Evolutionary conservation across 1,140 invertebrate genomes (phyloP).

Genomic region (Conopomorpha cramerella): DNA sequence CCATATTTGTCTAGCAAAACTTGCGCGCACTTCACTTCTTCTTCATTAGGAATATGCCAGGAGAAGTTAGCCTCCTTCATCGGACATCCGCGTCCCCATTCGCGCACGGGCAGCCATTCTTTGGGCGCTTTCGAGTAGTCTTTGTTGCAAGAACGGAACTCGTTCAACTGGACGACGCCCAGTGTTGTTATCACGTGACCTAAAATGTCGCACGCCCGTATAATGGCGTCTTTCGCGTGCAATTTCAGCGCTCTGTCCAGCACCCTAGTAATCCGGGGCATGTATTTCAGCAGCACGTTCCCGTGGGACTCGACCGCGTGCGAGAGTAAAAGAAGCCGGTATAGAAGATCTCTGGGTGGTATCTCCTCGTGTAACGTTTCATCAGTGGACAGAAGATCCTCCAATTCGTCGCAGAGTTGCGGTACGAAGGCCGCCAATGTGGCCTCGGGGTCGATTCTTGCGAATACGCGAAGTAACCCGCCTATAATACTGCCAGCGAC

Average conservation of each 20-base stretch:
- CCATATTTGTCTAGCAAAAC: slow-evolving; percentile 70
- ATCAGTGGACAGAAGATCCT: slow-evolving; percentile 56
- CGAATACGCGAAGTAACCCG: slow-evolving; percentile 71
- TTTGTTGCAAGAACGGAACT: slow-evolving; percentile 66
- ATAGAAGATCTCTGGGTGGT: slow-evolving; percentile 78
- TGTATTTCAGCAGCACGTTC: slow-evolving; percentile 64
- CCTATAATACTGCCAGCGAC: slow-evolving; percentile 80
- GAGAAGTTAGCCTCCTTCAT: slow-evolving; percentile 69
- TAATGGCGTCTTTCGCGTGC: slow-evolving; percentile 65
- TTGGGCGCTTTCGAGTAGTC: slow-evolving; percentile 68
- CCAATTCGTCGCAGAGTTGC: slow-evolving; percentile 63
- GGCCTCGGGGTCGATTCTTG: slow-evolving; percentile 68
- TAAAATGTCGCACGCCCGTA: slow-evolving; percentile 57
- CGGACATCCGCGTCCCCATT: slow-evolving; percentile 80
- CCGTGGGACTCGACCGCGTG: slow-evolving; percentile 72
- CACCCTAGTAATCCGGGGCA: slow-evolving; percentile 63
- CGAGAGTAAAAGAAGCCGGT: slow-evolving; percentile 76
- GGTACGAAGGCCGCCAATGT: slow-evolving; percentile 76
- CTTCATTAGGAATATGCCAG: slow-evolving; percentile 77
- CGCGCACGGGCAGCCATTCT: slow-evolving; percentile 77
- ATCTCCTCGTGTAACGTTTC: slow-evolving; percentile 69
- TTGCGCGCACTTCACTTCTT: slow-evolving; percentile 71
- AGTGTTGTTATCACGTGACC: slow-evolving; percentile 30
- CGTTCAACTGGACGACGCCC: slow-evolving; percentile 61
- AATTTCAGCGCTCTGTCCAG: slow-evolving; percentile 68